Conservation (phyloP, 2,888 invertebrate genomes). For the Microctonus brassicae region DNA sequence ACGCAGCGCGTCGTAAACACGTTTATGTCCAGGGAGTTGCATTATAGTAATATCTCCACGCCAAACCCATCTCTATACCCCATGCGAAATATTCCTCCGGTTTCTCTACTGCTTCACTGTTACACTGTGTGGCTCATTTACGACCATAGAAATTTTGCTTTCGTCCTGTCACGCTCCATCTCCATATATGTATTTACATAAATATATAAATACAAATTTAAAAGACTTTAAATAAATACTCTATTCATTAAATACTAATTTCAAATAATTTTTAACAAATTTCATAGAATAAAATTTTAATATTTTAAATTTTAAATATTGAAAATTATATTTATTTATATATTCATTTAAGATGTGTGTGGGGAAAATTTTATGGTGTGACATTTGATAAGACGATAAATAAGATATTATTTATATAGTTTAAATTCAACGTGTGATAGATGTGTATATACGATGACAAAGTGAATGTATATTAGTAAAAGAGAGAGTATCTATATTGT, state of each 20-base stretch:
- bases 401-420: too few relatives aligned
- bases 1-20: conserved; percentile 69
- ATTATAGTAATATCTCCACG: conserved; percentile 68
- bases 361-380: too few relatives aligned
- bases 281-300: neutral
- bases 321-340: too few relatives aligned
- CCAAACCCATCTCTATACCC: conserved; percentile 44
- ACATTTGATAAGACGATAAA: too few relatives aligned
- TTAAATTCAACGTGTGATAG: neutral
- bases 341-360: too few relatives aligned
- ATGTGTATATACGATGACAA: neutral
- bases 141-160: conserved; percentile 43
- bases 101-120: conserved; percentile 44
- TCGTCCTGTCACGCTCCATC: conserved; percentile 21
- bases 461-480: neutral
- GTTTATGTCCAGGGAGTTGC: conserved; percentile 68
- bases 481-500: conserved; percentile 1
- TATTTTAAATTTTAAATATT: too few relatives aligned
- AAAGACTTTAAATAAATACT: neutral
- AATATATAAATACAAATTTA: neutral
- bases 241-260: neutral
- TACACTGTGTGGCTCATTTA: conserved; percentile 29
- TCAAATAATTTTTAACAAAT: neutral
- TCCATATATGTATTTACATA: neutral
- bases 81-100: conserved; percentile 52